Percentiles rank a stretch among this genome's conserved stretches.
phyloP scores from a whole-genome alignment of 2,113 vertebrate genomes.

The Gadus chalcogrammus region DNA sequence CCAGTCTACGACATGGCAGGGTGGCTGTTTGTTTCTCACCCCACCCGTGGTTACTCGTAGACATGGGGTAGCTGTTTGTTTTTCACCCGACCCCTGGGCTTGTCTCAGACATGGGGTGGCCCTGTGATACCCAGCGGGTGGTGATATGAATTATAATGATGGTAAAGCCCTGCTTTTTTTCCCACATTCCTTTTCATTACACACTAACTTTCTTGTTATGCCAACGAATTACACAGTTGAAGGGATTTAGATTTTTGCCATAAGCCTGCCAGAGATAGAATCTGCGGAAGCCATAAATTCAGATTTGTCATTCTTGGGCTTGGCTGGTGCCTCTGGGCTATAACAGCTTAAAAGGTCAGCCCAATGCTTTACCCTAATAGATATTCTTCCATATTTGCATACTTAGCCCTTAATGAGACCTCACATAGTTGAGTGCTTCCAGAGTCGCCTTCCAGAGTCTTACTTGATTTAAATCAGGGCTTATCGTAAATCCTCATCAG shows the following conservation, averaged over 20 bases:
- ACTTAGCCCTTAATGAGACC: slow-evolving; percentile 28
- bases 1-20: too few relatives aligned
- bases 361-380: slow-evolving; percentile 21
- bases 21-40: not conserved
- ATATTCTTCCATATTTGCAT: slow-evolving; percentile 27
- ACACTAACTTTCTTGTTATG: slow-evolving; percentile 21
- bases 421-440: slow-evolving; percentile 18
- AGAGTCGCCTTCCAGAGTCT: slow-evolving; percentile 16
- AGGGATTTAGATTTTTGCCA: slow-evolving; percentile 14
- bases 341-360: slow-evolving; percentile 26
- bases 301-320: slow-evolving; percentile 23
- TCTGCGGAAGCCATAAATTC: slow-evolving; percentile 26
- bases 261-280: slow-evolving; percentile 17
- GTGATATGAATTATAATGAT: slow-evolving; percentile 15
- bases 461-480: slow-evolving; percentile 6
- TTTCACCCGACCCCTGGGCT: not conserved
- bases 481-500: slow-evolving; percentile 15
- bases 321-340: slow-evolving; percentile 1
- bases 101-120: slow-evolving; percentile 5
- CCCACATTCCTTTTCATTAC: slow-evolving; percentile 18
- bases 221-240: slow-evolving; percentile 25
- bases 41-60: too few relatives aligned
- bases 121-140: slow-evolving; percentile 5
- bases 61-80: not conserved
- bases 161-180: slow-evolving; percentile 2